phyloP scores from a whole-genome alignment of 2,888 invertebrate species.

The Bellardia bayeri region DNA sequence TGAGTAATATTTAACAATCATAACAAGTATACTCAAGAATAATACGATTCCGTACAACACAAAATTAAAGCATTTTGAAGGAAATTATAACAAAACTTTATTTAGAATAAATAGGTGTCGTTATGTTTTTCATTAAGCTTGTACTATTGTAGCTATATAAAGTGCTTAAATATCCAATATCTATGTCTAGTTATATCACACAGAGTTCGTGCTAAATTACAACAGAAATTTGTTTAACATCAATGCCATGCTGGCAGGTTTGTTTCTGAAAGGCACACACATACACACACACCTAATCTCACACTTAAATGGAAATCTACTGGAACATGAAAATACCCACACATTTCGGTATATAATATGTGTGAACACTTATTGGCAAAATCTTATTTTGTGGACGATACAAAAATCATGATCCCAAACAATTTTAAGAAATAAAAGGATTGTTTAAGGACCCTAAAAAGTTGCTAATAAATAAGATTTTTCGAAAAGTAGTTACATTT shows the following conservation, averaged over 20 bases:
- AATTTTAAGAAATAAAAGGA: background rate
- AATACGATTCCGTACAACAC: too few species aligned
- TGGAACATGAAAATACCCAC: background rate
- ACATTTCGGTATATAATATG: background rate
- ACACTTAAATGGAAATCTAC: background rate
- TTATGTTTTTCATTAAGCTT: background rate
- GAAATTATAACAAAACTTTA: background rate
- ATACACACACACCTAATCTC: background rate
- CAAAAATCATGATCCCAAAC: background rate
- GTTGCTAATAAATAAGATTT: background rate
- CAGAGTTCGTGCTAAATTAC: background rate
- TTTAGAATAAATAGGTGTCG: background rate
- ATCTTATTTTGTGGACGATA: slow-evolving; percentile 11
- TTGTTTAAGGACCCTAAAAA: background rate
- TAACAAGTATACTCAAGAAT: too few species aligned
- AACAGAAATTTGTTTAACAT: background rate
- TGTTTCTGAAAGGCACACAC: background rate
- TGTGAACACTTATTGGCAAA: slow-evolving; percentile 6
- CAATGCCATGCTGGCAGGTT: background rate
- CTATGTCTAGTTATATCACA: background rate
- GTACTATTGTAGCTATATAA: background rate
- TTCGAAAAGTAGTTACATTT: background rate
- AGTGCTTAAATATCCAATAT: background rate
- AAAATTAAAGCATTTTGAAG: too few species aligned
- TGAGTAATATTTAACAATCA: too few species aligned